Conservation (phyloP, 2,888 invertebrate species). For the Phortica magna region DNA sequence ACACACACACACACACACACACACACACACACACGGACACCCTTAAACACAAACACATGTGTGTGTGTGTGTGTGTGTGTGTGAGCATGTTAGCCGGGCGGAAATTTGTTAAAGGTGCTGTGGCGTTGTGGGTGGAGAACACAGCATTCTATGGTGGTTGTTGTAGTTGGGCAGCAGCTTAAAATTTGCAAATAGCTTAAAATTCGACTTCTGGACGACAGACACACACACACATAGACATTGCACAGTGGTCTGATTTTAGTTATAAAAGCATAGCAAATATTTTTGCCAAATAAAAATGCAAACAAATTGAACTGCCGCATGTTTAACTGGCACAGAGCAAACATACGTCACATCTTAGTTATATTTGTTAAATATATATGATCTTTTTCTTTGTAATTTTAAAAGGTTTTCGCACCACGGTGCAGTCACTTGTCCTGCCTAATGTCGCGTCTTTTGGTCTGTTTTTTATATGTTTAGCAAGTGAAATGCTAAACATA, state of each 20-base stretch:
- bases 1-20: constrained; percentile 11
- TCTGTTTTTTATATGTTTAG: constrained; percentile 1
- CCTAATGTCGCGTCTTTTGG: background rate
- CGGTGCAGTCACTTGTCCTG: background rate
- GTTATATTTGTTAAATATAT: background rate
- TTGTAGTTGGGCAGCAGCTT: constrained; percentile 47
- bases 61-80: constrained; percentile 35
- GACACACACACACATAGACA: background rate
- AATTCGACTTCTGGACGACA: constrained; percentile 62
- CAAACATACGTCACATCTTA: background rate
- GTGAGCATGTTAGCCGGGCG: constrained; percentile 49
- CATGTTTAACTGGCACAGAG: no score
- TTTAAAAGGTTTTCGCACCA: background rate
- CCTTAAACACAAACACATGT: constrained; percentile 36
- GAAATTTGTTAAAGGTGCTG: background rate
- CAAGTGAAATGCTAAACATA: constrained; percentile 15
- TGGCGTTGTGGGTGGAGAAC: no score
- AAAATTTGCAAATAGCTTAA: constrained; percentile 68
- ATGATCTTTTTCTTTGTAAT: background rate
- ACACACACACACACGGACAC: constrained; percentile 44
- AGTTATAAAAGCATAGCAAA: no score
- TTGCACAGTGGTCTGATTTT: constrained; percentile 14
- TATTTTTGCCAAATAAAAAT: no score
- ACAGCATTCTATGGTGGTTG: background rate
- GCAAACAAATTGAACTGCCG: no score